Evolutionary conservation across 35 echinoderm and acorn worm genomes (phyloP).

Genomic region (Lytechinus pictus): DNA sequence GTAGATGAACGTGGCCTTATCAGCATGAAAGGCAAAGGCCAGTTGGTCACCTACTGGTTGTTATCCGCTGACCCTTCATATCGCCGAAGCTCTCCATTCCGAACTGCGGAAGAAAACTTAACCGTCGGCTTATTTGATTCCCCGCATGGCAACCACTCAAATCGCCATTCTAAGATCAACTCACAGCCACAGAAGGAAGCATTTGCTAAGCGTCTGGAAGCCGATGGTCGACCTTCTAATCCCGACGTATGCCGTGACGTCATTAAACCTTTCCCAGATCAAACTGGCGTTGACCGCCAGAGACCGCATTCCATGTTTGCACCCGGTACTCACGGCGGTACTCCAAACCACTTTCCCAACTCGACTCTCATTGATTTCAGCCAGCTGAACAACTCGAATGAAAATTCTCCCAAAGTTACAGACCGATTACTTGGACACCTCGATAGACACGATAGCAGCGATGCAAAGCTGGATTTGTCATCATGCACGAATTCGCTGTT

Average conservation of each 20-base stretch:
- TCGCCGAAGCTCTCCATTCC: conserved; percentile 60
- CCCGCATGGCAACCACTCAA: neutral
- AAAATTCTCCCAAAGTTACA: conserved; percentile 45
- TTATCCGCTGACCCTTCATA: conserved; percentile 65
- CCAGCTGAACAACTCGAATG: conserved; percentile 52
- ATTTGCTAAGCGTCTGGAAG: conserved; percentile 15
- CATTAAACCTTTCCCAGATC: neutral
- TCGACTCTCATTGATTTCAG: conserved; percentile 46
- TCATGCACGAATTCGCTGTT: conserved; percentile 37
- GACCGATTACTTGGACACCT: conserved; percentile 25
- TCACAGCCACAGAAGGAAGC: neutral
- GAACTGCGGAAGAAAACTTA: conserved; percentile 38
- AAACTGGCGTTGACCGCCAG: neutral
- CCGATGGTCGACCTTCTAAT: neutral
- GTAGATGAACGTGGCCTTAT: conserved; percentile 82
- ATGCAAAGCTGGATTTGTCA: neutral
- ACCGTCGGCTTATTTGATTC: conserved; percentile 25
- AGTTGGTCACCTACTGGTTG: conserved; percentile 89
- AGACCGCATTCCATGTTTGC: conserved; percentile 44
- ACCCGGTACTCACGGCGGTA: neutral
- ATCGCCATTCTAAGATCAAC: conserved; percentile 14
- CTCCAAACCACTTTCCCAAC: conserved; percentile 44
- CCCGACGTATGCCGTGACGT: neutral
- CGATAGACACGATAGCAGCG: neutral
- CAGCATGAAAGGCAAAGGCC: conserved; percentile 94